Base-by-base conservation (phyloP, 1,140 invertebrate species). In the Meloidogyne floridensis region DNA sequence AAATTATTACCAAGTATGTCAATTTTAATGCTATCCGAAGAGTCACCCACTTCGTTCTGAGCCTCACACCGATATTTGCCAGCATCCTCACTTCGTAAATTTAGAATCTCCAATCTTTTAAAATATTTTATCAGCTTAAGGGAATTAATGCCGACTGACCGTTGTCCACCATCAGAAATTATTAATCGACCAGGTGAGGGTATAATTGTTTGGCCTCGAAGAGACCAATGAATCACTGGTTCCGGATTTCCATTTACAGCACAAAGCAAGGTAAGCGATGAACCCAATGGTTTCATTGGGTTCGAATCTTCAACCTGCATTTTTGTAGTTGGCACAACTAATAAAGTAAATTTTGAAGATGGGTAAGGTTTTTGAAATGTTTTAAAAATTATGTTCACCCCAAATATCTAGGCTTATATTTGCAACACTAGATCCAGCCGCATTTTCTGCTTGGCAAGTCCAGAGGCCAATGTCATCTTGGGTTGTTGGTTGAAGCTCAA, bases 381-480 rank as follows among this genome's bases (percentile, higher is more conserved):
- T 15, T 32, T 9, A 82, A n/a, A 15, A 11, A 51, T 9, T 51
- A 72, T 20, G 56, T 80, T 72, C 56, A 87, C 85, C 83, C 77
- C 83, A 90, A 4, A 89, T 84, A 82, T 89, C 84, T 6, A 89
- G 77, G 32, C 47, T 43, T 32, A 88, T 82, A 70, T 87, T 84
- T 13, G 81, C 53, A 65, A 86, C 84, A 11, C 72, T 84, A 1
- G 74, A 71, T 18, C 88, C 88, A 15, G 88, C 88, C 43, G 86
- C 82, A 75, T 89, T 89, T 75, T 90, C 87, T n/a, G 88, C 88
- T 13, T 81, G 59, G 72, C 88, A 89, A 8, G 81, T 88, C 87
- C 87, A 89, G 10, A 80, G 77, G 9, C 87, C 88, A n/a, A 77
- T 82, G 51, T 89, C 87, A n/a, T 75, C 80, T 1, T 70, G 53